phyloP scores from a whole-genome alignment of 2,797 vertebrate genomes.

The Diplodus sargus region DNA sequence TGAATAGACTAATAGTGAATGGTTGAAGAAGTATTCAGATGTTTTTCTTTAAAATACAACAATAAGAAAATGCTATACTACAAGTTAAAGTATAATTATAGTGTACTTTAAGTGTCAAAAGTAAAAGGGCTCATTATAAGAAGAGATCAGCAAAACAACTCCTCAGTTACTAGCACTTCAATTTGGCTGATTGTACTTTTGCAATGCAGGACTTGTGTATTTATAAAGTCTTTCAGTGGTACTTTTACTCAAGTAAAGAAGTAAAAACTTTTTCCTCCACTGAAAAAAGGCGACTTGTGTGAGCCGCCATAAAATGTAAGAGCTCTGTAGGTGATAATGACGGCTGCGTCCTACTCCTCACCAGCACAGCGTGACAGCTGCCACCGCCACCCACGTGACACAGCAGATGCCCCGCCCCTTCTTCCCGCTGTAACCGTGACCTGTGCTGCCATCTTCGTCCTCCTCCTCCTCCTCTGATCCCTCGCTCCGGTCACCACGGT shows the following conservation, averaged over 20 bases:
- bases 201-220: background rate
- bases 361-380: constrained; percentile 92
- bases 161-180: background rate
- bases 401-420: constrained; percentile 91
- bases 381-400: constrained; percentile 93
- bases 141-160: background rate
- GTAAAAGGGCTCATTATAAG: background rate
- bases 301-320: constrained; percentile 1
- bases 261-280: background rate
- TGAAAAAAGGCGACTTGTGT: background rate
- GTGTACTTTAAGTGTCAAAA: background rate
- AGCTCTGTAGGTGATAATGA: background rate
- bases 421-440: constrained; percentile 85
- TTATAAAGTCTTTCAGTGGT: background rate
- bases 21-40: background rate
- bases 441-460: constrained; percentile 85
- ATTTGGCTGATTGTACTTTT: background rate
- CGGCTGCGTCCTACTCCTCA: constrained; percentile 72
- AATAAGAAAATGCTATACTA: background rate
- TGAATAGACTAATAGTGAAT: background rate
- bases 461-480: constrained; percentile 87
- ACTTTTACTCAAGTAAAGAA: background rate
- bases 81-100: background rate
- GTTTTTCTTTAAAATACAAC: background rate
- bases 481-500: constrained; percentile 82